Conservation (phyloP, 1,140 invertebrate species). For the Oedothorax gibbosus region DNA sequence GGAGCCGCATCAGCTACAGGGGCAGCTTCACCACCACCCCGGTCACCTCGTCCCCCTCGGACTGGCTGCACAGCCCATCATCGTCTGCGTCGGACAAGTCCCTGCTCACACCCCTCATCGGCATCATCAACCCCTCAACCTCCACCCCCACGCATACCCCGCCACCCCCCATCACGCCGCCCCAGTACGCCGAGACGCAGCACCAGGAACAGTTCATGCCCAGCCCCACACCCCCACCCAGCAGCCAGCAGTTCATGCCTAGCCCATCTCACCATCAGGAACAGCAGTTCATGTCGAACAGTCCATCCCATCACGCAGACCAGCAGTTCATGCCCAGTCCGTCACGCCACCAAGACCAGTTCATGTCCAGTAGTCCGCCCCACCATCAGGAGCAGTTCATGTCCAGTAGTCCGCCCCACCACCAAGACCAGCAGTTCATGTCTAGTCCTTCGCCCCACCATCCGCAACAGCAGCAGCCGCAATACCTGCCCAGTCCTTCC, state of each 20-base stretch:
- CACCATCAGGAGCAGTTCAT: neutral
- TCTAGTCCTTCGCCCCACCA: neutral
- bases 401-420: too few relatives aligned
- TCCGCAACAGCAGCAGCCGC: neutral
- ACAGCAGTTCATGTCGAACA: neutral
- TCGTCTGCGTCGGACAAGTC: slow-evolving; percentile 39
- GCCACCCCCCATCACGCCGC: neutral
- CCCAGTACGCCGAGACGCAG: slow-evolving; percentile 13
- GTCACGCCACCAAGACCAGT: neutral
- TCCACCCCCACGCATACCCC: slow-evolving; percentile 8
- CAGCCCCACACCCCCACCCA: slow-evolving; percentile 18
- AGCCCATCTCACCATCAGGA: neutral
- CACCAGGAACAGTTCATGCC: slow-evolving; percentile 24
- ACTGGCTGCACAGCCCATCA: slow-evolving; percentile 52
- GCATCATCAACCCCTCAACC: slow-evolving; percentile 37
- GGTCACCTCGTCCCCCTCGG: slow-evolving; percentile 45
- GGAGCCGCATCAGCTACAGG: slow-evolving; percentile 51
- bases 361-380: neutral
- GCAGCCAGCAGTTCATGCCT: neutral
- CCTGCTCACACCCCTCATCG: slow-evolving; percentile 52
- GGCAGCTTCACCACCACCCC: slow-evolving; percentile 60
- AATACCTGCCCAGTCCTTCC: neutral
- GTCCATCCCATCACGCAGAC: slow-evolving; percentile 9
- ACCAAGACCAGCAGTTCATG: neutral
- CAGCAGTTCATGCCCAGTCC: neutral